phyloP scores from a whole-genome alignment of 2,888 invertebrate genomes.

The Drosophila formosana region DNA sequence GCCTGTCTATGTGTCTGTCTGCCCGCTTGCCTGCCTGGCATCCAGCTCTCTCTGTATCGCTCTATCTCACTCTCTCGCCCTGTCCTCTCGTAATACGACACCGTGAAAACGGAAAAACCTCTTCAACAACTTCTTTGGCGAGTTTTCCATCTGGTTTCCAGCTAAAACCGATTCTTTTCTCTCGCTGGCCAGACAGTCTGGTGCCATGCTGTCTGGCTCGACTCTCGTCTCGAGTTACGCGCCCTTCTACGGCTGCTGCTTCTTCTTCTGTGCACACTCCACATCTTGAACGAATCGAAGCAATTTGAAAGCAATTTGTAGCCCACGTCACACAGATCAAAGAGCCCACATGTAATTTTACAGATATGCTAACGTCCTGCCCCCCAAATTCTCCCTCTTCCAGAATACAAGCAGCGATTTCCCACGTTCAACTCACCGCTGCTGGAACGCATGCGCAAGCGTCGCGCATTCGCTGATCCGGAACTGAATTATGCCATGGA shows the following conservation, averaged over 20 bases:
- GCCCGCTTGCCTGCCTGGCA: not conserved
- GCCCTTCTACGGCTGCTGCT: not conserved
- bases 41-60: not conserved
- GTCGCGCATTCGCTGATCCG: constrained; percentile 86
- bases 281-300: constrained; percentile 53
- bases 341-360: constrained; percentile 45
- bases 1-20: not conserved
- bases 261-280: not conserved
- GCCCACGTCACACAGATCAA: constrained; percentile 47
- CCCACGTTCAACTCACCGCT: constrained; percentile 83
- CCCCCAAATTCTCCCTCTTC: constrained; percentile 1
- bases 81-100: constrained; percentile 67
- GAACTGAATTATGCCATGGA: constrained; percentile 85
- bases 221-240: constrained; percentile 17
- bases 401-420: constrained; percentile 83
- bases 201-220: constrained; percentile 73
- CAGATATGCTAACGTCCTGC: constrained; percentile 33
- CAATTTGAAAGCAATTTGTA: constrained; percentile 62
- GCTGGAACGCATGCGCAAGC: constrained; percentile 85
- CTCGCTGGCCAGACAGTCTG: constrained; percentile 44
- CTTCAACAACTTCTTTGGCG: constrained; percentile 47
- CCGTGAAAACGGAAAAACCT: constrained; percentile 75
- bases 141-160: constrained; percentile 79
- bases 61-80: not conserved
- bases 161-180: constrained; percentile 41